phyloP scores from a whole-genome alignment of 2,888 invertebrate species.

The Limnephilus rhombicus region DNA sequence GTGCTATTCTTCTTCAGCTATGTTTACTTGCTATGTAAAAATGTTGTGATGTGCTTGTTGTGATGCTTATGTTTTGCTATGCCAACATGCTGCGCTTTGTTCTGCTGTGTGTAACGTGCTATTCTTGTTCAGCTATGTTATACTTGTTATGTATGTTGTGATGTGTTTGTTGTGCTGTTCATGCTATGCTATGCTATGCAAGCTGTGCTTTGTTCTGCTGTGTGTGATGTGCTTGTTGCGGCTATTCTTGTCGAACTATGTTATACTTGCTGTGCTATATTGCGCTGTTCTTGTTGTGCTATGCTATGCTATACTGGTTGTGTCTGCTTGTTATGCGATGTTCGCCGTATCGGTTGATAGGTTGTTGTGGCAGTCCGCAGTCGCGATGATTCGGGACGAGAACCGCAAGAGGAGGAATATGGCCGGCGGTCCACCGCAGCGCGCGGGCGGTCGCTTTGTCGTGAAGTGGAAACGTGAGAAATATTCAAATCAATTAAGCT shows the following conservation, averaged over 20 bases:
- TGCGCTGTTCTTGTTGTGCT: neutral
- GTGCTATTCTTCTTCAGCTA: too few species aligned
- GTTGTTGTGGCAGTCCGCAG: neutral
- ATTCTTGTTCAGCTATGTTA: too few species aligned
- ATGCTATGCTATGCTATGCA: too few species aligned
- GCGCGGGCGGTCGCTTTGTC: conserved; percentile 4
- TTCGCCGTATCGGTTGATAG: neutral
- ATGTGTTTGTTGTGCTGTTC: too few species aligned
- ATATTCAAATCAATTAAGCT: conserved; percentile 33
- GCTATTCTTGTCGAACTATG: too few species aligned
- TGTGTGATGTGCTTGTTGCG: too few species aligned
- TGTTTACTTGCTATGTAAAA: too few species aligned
- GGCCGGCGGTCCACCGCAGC: conserved; percentile 35
- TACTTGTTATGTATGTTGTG: too few species aligned
- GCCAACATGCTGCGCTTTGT: neutral
- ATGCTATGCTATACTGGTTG: neutral
- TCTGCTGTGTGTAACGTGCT: too few species aligned
- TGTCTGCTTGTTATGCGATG: neutral
- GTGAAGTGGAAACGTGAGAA: conserved; percentile 42
- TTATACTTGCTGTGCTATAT: too few species aligned
- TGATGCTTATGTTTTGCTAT: too few species aligned
- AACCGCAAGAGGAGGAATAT: conserved; percentile 34
- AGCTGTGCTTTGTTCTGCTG: neutral
- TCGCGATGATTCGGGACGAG: conserved; percentile 1
- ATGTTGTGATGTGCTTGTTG: too few species aligned